Conservation (phyloP, 92 coral and sea anemone species). For the Galaxea fascicularis region DNA sequence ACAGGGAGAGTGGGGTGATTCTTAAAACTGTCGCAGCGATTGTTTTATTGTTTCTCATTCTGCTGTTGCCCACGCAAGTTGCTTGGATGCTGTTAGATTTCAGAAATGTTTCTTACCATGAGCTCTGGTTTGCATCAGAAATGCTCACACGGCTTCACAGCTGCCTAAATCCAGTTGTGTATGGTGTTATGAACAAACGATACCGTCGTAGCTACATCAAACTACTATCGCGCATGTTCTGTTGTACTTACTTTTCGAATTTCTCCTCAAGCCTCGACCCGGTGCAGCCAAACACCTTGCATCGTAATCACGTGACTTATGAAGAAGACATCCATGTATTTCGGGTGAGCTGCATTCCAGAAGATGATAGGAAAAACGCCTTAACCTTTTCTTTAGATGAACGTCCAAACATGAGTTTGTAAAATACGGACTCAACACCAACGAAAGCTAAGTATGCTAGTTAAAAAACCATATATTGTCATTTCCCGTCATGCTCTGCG, state of each 20-base stretch:
- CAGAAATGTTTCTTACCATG: conserved; percentile 54
- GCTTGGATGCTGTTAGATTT: conserved; percentile 87
- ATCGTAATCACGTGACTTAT: neutral
- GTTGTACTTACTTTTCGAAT: conserved; percentile 2
- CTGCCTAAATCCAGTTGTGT: conserved; percentile 82
- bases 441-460: no score
- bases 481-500: no score
- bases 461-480: no score
- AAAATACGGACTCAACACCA: neutral
- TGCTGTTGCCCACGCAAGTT: conserved; percentile 76
- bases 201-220: conserved; percentile 73
- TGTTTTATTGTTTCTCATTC: conserved; percentile 66
- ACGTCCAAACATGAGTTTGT: neutral
- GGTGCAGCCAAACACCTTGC: neutral
- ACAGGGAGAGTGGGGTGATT: conserved; percentile 66
- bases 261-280: neutral
- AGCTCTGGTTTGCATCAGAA: conserved; percentile 60
- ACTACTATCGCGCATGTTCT: conserved; percentile 6
- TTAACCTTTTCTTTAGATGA: neutral
- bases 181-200: conserved; percentile 77
- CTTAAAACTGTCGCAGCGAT: conserved; percentile 79
- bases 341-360: neutral
- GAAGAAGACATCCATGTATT: neutral
- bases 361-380: neutral
- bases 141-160: conserved; percentile 78